phyloP scores from a whole-genome alignment of 2,113 vertebrate species.

The Sardina pilchardus region DNA sequence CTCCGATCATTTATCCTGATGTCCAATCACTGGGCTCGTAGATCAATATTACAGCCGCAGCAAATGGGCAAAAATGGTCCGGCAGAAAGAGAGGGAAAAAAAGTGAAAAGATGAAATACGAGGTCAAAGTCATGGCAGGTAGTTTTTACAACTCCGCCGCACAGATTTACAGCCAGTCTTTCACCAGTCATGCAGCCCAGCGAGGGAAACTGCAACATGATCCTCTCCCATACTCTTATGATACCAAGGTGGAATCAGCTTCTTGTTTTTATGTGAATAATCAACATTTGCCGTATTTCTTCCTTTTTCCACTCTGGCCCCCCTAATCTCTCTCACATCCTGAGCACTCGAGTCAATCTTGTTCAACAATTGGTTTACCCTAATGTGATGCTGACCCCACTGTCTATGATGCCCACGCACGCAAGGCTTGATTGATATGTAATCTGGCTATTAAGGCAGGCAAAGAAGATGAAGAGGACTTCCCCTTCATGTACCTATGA shows the following conservation, averaged over 20 bases:
- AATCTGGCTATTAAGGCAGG: not conserved
- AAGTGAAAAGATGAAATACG: constrained; percentile 56
- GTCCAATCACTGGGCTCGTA: constrained; percentile 66
- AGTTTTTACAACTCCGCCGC: not conserved
- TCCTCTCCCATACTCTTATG: not conserved
- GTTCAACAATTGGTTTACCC: not conserved
- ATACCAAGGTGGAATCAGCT: not conserved
- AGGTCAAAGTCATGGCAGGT: constrained; percentile 23
- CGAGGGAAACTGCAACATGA: not conserved
- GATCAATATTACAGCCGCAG: constrained; percentile 67
- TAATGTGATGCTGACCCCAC: not conserved
- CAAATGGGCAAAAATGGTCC: constrained; percentile 29
- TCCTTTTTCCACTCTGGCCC: not conserved
- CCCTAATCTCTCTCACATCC: not conserved
- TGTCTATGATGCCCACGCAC: not conserved
- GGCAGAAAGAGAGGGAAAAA: constrained; percentile 11
- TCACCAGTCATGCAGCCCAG: not conserved
- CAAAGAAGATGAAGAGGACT: constrained; percentile 12
- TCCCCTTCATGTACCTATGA: not conserved
- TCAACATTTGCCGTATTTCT: not conserved
- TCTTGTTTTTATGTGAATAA: not conserved
- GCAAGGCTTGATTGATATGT: not conserved
- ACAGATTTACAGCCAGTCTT: not conserved
- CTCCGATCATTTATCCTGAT: constrained; percentile 67
- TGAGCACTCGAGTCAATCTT: not conserved